Conservation (phyloP, 2,797 vertebrate species). For the Epinephelus malabaricus region DNA sequence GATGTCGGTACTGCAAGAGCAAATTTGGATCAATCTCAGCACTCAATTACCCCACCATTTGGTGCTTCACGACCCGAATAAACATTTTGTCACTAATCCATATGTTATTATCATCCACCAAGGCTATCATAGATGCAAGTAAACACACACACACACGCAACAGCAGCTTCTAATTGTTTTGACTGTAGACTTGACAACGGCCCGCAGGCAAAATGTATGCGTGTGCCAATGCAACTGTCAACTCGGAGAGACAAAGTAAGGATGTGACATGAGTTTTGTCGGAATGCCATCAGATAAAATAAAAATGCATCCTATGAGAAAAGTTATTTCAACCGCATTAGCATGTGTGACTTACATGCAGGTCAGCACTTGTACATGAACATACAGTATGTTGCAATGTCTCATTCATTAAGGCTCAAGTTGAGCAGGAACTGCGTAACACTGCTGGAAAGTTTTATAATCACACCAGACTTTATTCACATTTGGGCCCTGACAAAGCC, state of each 20-base stretch:
- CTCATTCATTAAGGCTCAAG: constrained; percentile 5
- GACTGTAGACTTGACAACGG: constrained; percentile 68
- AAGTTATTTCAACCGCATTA: constrained; percentile 13
- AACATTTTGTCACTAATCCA: constrained; percentile 81
- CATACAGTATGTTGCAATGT: background rate
- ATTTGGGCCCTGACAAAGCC: constrained; percentile 33
- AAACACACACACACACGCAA: constrained; percentile 46
- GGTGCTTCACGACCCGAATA: constrained; percentile 75
- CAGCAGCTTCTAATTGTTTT: constrained; percentile 63
- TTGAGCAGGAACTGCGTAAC: constrained; percentile 21
- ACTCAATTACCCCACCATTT: constrained; percentile 77
- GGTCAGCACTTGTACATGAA: constrained; percentile 5
- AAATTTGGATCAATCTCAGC: constrained; percentile 80
- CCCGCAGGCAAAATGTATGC: constrained; percentile 61
- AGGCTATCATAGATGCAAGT: constrained; percentile 53
- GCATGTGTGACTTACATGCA: background rate
- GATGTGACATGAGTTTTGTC: constrained; percentile 47
- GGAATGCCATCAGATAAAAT: constrained; percentile 38
- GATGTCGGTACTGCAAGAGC: constrained; percentile 56
- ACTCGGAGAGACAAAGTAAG: constrained; percentile 30
- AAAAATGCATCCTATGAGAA: constrained; percentile 1
- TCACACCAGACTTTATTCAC: constrained; percentile 50
- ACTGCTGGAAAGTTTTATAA: constrained; percentile 40
- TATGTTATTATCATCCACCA: constrained; percentile 75
- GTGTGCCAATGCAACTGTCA: constrained; percentile 58